A percentile compares a stretch with the other conserved stretches of the same genome.
phyloP scores from a whole-genome alignment of 1,140 invertebrate genomes.

The Lordiphosa clarofinis region DNA sequence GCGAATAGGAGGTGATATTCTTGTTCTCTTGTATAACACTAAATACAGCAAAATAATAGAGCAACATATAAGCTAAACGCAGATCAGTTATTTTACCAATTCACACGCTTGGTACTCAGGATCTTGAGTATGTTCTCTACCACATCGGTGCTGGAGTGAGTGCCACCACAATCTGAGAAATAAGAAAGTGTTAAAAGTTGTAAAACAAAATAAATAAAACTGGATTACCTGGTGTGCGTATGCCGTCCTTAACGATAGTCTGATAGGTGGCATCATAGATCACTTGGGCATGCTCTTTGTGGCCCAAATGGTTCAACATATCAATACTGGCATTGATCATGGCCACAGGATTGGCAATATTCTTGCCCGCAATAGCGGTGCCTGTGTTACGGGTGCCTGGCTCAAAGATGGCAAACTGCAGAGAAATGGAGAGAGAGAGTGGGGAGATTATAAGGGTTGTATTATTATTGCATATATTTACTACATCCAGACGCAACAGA shows the following conservation, averaged over 20 bases:
- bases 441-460: no score
- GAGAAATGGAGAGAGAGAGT: not conserved
- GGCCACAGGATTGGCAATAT: constrained; percentile 98
- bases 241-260: constrained; percentile 90
- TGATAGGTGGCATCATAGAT: constrained; percentile 89
- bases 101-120: constrained; percentile 77
- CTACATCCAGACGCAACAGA: no score
- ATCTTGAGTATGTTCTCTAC: constrained; percentile 86
- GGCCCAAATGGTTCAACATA: constrained; percentile 94
- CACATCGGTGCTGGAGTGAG: constrained; percentile 85
- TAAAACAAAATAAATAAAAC: constrained; percentile 43
- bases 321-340: constrained; percentile 96
- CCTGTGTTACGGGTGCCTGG: constrained; percentile 97
- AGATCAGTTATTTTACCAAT: constrained; percentile 74
- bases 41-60: constrained; percentile 44
- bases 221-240: constrained; percentile 86
- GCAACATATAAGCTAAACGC: constrained; percentile 20
- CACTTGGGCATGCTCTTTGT: constrained; percentile 89
- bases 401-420: constrained; percentile 94
- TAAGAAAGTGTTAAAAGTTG: not conserved
- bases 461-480: no score
- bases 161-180: constrained; percentile 84
- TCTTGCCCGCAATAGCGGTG: constrained; percentile 94
- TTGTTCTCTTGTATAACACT: constrained; percentile 32
- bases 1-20: constrained; percentile 41